Percentiles rank a stretch among this genome's conserved stretches.
Evolutionary conservation across 1,140 invertebrate genomes (phyloP).

Genomic region (Pseudoatta argentina): DNA sequence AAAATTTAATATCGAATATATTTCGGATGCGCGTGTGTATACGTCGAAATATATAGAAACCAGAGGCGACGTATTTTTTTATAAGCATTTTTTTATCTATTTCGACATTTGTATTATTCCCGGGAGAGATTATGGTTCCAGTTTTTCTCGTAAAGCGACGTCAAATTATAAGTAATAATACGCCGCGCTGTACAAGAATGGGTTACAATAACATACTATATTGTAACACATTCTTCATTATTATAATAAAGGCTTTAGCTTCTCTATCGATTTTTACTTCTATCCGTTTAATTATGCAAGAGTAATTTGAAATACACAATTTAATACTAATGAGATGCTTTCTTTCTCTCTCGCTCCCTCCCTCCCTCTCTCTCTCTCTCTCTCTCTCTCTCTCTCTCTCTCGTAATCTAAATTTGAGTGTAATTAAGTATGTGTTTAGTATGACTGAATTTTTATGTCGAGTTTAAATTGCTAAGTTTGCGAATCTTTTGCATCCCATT

Average conservation of each 20-base stretch:
- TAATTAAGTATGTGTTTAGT: constrained; percentile 22
- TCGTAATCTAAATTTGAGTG: background rate
- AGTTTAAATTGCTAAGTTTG: constrained; percentile 23
- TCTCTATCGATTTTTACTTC: constrained; percentile 24
- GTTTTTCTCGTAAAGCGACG: background rate
- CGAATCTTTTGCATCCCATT: constrained; percentile 24
- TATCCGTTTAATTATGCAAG: constrained; percentile 36
- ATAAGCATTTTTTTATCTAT: background rate
- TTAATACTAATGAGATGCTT: constrained; percentile 35
- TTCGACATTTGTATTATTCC: constrained; percentile 2
- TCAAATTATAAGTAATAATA: constrained; percentile 36
- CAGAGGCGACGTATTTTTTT: background rate
- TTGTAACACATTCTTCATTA: constrained; percentile 19
- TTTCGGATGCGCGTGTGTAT: constrained; percentile 15
- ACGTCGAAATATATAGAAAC: constrained; percentile 27
- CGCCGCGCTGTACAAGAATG: background rate
- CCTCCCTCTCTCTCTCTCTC: background rate
- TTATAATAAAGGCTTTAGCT: constrained; percentile 29
- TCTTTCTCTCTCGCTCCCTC: too few relatives aligned
- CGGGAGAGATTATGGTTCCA: background rate
- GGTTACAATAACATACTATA: background rate
- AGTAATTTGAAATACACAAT: constrained; percentile 27
- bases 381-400: background rate
- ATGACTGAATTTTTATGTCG: constrained; percentile 19
- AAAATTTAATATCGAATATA: constrained; percentile 58